These are phyloP conservation scores for Paradoxurus hermaphroditus DNA, from an alignment of 2,113 vertebrate genomes.

Conservation along the genomic window DNA sequence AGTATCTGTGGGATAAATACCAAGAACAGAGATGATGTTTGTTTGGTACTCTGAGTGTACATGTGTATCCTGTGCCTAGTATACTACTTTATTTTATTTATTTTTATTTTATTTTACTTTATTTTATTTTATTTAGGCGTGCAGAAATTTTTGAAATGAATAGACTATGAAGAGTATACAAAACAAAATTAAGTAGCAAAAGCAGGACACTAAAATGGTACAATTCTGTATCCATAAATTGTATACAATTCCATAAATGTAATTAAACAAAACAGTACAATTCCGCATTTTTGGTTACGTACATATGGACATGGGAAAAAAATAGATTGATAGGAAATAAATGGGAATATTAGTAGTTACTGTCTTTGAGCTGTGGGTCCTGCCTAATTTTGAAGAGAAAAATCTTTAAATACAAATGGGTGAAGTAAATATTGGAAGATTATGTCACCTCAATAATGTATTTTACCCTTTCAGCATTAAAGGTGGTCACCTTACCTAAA, in stretches of 20 bases:
- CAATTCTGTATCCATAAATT: neutral
- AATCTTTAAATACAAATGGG: constrained; percentile 30
- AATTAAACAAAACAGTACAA: neutral
- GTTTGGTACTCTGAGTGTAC: neutral
- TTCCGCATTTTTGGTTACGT: neutral
- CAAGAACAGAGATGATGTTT: neutral
- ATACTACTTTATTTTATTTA: neutral
- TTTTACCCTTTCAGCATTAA: constrained; percentile 44
- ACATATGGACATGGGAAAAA: neutral
- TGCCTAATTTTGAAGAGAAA: constrained; percentile 49
- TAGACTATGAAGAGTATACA: neutral
- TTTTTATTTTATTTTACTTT: neutral
- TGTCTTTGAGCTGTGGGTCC: neutral
- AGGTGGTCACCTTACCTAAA: constrained; percentile 53
- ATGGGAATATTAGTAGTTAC: neutral
- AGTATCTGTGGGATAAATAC: neutral
- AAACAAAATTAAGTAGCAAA: neutral
- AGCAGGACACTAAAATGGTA: neutral
- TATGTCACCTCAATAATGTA: constrained; percentile 17
- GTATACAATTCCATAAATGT: neutral
- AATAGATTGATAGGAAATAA: neutral
- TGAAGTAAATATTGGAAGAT: constrained; percentile 45
- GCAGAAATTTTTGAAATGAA: neutral
- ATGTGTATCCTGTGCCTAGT: neutral
- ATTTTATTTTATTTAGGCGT: neutral